A percentile compares a stretch with the other conserved stretches of the same genome.
Evolutionary conservation across 2,888 invertebrate species (phyloP).

Genomic region (Galerucella pusilla): DNA sequence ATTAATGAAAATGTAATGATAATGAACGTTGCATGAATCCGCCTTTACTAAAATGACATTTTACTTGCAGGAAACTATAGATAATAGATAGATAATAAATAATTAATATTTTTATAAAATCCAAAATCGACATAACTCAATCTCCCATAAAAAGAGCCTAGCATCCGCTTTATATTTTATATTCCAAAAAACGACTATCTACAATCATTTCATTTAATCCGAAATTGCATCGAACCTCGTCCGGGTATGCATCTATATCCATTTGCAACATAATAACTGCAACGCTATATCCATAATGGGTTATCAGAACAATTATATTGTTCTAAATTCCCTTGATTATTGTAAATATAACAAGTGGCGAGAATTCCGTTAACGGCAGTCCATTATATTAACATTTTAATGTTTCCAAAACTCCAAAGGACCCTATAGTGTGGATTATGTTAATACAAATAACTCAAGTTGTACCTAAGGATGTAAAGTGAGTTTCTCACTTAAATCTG

Average conservation of each 20-base stretch:
- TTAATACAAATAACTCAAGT: slow-evolving; percentile 53
- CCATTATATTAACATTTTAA: slow-evolving; percentile 57
- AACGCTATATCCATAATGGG: slow-evolving; percentile 50
- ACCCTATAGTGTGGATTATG: slow-evolving; percentile 52
- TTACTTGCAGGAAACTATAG: too few species aligned
- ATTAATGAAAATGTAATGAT: too few species aligned
- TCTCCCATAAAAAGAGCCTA: neutral
- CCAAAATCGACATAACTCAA: neutral
- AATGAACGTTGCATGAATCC: too few species aligned
- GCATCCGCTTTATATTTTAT: slow-evolving; percentile 4
- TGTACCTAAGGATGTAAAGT: slow-evolving; percentile 41
- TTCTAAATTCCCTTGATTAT: slow-evolving; percentile 58
- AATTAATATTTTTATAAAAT: too few species aligned
- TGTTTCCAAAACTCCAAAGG: slow-evolving; percentile 44
- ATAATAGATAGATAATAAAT: too few species aligned
- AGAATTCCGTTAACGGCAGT: slow-evolving; percentile 39
- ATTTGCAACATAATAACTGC: slow-evolving; percentile 49
- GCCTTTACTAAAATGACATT: too few species aligned
- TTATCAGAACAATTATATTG: slow-evolving; percentile 54
- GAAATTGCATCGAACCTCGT: slow-evolving; percentile 38
- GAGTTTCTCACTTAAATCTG: slow-evolving; percentile 38
- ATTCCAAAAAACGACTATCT: slow-evolving; percentile 29
- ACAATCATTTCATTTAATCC: slow-evolving; percentile 40
- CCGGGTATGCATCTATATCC: slow-evolving; percentile 47
- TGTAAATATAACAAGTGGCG: slow-evolving; percentile 56